Conservation (phyloP, 1,140 invertebrate species). For the Dendrolimus punctatus region DNA sequence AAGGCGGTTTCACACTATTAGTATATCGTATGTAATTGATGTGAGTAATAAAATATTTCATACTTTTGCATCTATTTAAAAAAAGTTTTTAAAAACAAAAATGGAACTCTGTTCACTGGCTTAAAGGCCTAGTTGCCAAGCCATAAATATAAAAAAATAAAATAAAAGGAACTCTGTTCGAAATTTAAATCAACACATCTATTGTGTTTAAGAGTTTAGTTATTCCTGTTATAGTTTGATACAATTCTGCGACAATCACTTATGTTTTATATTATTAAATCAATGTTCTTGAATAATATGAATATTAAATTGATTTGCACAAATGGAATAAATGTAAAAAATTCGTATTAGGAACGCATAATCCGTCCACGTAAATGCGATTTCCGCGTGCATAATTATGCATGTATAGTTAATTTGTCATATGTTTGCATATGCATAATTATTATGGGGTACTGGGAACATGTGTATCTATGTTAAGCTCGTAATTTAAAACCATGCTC, state of each 20-base stretch:
- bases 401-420: neutral
- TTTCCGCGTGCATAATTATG: slow-evolving; percentile 18
- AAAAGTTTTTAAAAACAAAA: no score
- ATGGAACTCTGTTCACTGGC: no score
- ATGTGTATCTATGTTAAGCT: slow-evolving; percentile 7
- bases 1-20: slow-evolving; percentile 26
- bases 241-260: neutral
- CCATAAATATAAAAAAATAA: no score
- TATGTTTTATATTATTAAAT: neutral
- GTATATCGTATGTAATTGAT: neutral
- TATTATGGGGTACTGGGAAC: slow-evolving; percentile 7
- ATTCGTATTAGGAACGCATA: slow-evolving; percentile 27
- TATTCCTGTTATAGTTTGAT: neutral
- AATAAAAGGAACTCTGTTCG: no score
- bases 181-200: no score
- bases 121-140: no score
- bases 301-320: neutral
- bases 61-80: no score
- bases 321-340: slow-evolving; percentile 8
- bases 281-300: neutral
- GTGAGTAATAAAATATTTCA: no score
- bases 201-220: no score
- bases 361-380: slow-evolving; percentile 48
- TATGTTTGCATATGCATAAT: neutral
- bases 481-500: neutral